Conservation (phyloP, 2,797 vertebrate species). For the Scyliorhinus canicula region DNA sequence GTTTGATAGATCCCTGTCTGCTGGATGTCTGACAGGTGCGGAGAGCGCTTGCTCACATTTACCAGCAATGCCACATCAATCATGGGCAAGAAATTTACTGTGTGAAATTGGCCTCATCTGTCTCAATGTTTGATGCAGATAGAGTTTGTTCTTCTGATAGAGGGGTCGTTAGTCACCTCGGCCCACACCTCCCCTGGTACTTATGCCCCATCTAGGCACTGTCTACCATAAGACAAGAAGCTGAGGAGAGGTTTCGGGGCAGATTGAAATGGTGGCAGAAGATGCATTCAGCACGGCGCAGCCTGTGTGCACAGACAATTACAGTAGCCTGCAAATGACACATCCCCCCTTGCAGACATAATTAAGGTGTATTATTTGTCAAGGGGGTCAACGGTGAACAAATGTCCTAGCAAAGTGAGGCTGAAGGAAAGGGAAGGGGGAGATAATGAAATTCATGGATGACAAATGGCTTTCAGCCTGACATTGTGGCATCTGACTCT, state of each 20-base stretch:
- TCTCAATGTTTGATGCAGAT: slow-evolving; percentile 99
- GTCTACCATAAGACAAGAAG: slow-evolving; percentile 12
- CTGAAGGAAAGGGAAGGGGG: slow-evolving; percentile 77
- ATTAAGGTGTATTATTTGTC: slow-evolving; percentile 99
- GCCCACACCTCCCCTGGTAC: slow-evolving; percentile 68
- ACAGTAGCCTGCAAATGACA: slow-evolving; percentile 89
- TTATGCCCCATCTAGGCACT: slow-evolving; percentile 58
- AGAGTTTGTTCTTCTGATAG: slow-evolving; percentile 94
- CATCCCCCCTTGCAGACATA: slow-evolving; percentile 90
- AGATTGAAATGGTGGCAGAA: slow-evolving; percentile 55
- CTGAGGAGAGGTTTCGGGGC: slow-evolving; percentile 34
- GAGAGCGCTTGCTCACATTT: slow-evolving; percentile 74
- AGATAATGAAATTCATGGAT: slow-evolving; percentile 97
- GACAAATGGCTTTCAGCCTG: slow-evolving; percentile 92
- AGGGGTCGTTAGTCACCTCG: slow-evolving; percentile 93
- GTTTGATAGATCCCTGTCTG: slow-evolving; percentile 79
- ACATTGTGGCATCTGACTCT: slow-evolving; percentile 86
- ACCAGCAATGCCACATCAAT: slow-evolving; percentile 91
- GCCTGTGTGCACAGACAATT: slow-evolving; percentile 88
- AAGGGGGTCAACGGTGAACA: slow-evolving; percentile 94
- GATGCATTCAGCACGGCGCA: slow-evolving; percentile 67
- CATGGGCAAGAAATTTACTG: slow-evolving; percentile 97
- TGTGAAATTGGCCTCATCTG: slow-evolving; percentile 99
- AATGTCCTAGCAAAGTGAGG: slow-evolving; percentile 80
- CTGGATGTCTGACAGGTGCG: slow-evolving; percentile 74